Percentiles rank a stretch among this genome's conserved stretches.
Evolutionary conservation across 64 coral and sea anemone genomes (phyloP).

Genomic region (Trachythela sp.): DNA sequence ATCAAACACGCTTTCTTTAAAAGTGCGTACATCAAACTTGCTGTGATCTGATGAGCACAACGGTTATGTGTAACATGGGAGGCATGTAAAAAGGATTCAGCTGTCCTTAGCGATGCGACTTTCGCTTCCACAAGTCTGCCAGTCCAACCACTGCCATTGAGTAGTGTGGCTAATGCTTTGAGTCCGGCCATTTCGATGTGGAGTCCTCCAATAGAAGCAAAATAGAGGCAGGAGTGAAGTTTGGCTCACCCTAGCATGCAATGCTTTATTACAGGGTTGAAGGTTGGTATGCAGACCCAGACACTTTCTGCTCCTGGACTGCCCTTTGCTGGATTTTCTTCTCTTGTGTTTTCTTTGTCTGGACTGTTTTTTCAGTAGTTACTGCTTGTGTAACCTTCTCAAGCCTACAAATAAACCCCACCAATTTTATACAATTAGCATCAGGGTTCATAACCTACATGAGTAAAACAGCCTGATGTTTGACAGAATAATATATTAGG

Average conservation of each 20-base stretch:
- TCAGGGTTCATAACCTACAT: too few relatives aligned
- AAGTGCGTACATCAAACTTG: not conserved
- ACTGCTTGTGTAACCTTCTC: not conserved
- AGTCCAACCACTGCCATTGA: constrained; percentile 39
- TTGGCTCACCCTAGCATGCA: not conserved
- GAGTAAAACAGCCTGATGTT: too few relatives aligned
- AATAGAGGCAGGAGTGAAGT: constrained; percentile 27
- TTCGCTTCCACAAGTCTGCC: constrained; percentile 16
- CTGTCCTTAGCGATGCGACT: constrained; percentile 17
- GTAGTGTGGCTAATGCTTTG: not conserved
- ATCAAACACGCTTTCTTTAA: not conserved
- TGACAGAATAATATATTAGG: too few relatives aligned
- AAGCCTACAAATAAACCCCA: not conserved
- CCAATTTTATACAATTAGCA: too few relatives aligned
- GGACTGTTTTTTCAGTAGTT: too few relatives aligned
- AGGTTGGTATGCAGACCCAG: constrained; percentile 20
- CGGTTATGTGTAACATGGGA: constrained; percentile 28
- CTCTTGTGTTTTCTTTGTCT: not conserved
- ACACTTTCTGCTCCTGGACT: not conserved
- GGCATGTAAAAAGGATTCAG: constrained; percentile 33
- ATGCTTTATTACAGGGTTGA: not conserved
- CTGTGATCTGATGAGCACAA: constrained; percentile 36
- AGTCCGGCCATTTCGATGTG: not conserved
- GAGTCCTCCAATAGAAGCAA: not conserved
- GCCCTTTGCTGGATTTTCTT: not conserved